A percentile compares a stretch with the other conserved stretches of the same genome.
phyloP scores from a whole-genome alignment of 2,888 invertebrate species.

The Parascotia fuliginaria region DNA sequence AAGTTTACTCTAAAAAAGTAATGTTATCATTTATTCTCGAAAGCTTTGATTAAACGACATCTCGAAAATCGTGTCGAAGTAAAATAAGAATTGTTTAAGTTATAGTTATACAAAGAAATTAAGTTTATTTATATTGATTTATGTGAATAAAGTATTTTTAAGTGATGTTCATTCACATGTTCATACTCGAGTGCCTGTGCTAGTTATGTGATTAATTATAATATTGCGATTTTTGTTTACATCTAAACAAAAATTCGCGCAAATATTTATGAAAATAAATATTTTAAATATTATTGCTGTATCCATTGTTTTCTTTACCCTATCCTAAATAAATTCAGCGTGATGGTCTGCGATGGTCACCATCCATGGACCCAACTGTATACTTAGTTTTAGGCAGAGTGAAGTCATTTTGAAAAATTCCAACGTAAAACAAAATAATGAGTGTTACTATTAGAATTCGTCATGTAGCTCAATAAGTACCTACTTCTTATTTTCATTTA shows the following conservation, averaged over 20 bases:
- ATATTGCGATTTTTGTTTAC: conserved; percentile 48
- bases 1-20: conserved; percentile 35
- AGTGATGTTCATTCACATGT: conserved; percentile 44
- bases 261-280: conserved; percentile 61
- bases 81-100: conserved; percentile 40
- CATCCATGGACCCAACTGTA: too few relatives aligned
- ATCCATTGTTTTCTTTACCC: background rate
- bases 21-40: conserved; percentile 29
- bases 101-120: conserved; percentile 43
- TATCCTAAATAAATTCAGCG: background rate
- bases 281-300: conserved; percentile 33
- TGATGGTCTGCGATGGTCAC: too few relatives aligned
- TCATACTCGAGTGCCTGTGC: conserved; percentile 61
- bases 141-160: conserved; percentile 50
- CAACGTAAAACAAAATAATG: too few relatives aligned
- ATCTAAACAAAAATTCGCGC: conserved; percentile 49
- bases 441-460: too few relatives aligned
- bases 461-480: too few relatives aligned
- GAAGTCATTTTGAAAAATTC: too few relatives aligned
- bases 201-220: conserved; percentile 48
- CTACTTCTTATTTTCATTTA: too few relatives aligned
- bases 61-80: conserved; percentile 39
- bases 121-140: conserved; percentile 57
- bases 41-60: conserved; percentile 22
- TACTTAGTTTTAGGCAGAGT: too few relatives aligned